Evolutionary conservation across 2,113 vertebrate genomes (phyloP).

Genomic region (Pomatostomus ruficeps): DNA sequence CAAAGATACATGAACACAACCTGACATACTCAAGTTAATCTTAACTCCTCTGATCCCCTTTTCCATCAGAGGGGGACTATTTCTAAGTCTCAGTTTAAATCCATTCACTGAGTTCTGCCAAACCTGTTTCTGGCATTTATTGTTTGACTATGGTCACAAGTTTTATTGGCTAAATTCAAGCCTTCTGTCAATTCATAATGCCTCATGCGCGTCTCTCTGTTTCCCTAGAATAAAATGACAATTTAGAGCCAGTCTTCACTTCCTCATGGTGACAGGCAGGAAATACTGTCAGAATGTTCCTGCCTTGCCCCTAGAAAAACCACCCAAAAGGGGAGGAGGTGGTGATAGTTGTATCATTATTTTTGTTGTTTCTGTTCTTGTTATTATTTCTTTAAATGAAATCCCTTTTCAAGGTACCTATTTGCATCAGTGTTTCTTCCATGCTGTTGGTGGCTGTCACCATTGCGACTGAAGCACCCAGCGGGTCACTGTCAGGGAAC

Average conservation of each 20-base stretch:
- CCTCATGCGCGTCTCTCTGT: not conserved
- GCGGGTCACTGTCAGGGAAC: constrained; percentile 93
- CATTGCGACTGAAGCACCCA: constrained; percentile 95
- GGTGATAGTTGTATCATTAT: too few relatives aligned
- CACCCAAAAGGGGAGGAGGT: not conserved
- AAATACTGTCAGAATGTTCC: not conserved
- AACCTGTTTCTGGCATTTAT: not conserved
- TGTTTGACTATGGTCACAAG: accelerated
- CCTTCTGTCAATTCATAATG: not conserved
- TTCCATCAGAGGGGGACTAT: not conserved
- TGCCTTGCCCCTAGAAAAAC: not conserved
- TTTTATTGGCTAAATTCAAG: not conserved
- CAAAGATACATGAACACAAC: not conserved
- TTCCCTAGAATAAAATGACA: not conserved
- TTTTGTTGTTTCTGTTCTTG: not conserved
- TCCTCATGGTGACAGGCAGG: not conserved
- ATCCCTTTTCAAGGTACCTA: constrained; percentile 72
- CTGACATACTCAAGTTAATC: not conserved
- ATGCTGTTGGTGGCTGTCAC: constrained; percentile 97
- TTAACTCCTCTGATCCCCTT: not conserved
- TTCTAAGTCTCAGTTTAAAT: not conserved
- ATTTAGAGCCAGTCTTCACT: not conserved
- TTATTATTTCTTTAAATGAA: not conserved
- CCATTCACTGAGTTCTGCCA: not conserved
- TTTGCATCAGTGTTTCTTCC: constrained; percentile 96